Conservation (phyloP, 2,797 vertebrate genomes). For the Eulemur coronatus region DNA sequence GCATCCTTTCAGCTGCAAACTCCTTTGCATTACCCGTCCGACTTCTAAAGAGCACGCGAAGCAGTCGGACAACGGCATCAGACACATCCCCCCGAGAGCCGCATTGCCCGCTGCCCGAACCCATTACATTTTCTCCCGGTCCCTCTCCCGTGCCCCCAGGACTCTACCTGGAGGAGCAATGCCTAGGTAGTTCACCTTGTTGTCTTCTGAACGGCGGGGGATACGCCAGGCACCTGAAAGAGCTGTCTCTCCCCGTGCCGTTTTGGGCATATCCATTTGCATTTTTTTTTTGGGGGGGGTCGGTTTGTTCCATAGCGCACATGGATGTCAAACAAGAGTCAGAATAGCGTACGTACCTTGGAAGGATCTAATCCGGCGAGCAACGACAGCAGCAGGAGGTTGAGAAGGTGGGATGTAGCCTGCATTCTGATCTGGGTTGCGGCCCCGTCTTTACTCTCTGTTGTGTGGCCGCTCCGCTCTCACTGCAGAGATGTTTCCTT, state of each 20-base stretch:
- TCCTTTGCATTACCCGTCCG: background rate
- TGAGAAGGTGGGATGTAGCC: slow-evolving; percentile 88
- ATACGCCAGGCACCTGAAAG: background rate
- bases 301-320: background rate
- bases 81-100: slow-evolving; percentile 56
- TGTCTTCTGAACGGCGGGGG: background rate
- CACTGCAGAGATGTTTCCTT: slow-evolving; percentile 79
- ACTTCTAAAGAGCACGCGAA: slow-evolving; percentile 40
- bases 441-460: slow-evolving; percentile 79
- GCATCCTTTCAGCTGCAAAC: slow-evolving; percentile 18
- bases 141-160: slow-evolving; percentile 4
- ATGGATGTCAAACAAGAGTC: slow-evolving; percentile 48
- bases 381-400: slow-evolving; percentile 90
- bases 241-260: background rate
- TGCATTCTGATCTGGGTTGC: slow-evolving; percentile 90
- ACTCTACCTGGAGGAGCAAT: slow-evolving; percentile 54
- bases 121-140: background rate
- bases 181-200: slow-evolving; percentile 51
- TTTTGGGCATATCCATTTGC: background rate
- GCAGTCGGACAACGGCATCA: slow-evolving; percentile 33
- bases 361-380: slow-evolving; percentile 92
- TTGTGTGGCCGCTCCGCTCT: slow-evolving; percentile 81
- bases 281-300: background rate
- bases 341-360: slow-evolving; percentile 88
- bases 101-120: slow-evolving; percentile 62